Base-by-base conservation (phyloP, 2,797 vertebrate genomes). In the Epinephelus malabaricus region DNA sequence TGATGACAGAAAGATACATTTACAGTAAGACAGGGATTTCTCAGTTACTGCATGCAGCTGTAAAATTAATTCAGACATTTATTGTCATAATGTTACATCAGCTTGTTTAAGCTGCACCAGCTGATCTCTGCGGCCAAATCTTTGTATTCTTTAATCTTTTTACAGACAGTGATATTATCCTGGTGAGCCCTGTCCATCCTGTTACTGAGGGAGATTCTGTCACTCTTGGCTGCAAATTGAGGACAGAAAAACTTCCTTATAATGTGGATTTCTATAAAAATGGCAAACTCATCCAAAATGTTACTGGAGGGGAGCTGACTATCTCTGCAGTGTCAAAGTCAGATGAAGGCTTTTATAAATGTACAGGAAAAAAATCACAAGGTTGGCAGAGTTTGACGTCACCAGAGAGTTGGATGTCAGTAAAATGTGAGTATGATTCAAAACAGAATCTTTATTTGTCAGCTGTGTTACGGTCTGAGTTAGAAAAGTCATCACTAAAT, bases 311-410 rank as follows among this genome's bases (percentile, higher is more conserved):
- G 1, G 72, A 84, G 69, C 69, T 84, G 81, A 75, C 45, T 0
- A 86, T 92, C 78, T 53, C 83, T 73, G 69, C 76, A 40, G 78
- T 74, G 58, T 88, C 79, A 17, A 69, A 69, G 77, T 76, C 88
- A 67, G 60, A 92, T 15, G 72, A 91, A 74, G 89, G 87, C 19
- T 78, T 88, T 64, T 92, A 91, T 56, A 81, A 67, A 49, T 92
- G 91, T 65, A 2, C 18, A 56, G 56, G 4, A 61, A 43, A 66
- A 58, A 6, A 30, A 7, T 2, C 0, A 4, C 15, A 8, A 17
- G 17, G 11, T 1, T 0, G 0, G 23, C 6, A 0, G 4, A 30
- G 25, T 8, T 0, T 0, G 54, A 63, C 14, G 11, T 90, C 90
- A 7, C 0, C 21, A 23, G 8, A 83, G 70, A 92, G 89, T 6